A percentile compares a stretch with the other conserved stretches of the same genome.
Conservation (phyloP, 2,113 vertebrate species). For the Uropsilus gracilis region DNA sequence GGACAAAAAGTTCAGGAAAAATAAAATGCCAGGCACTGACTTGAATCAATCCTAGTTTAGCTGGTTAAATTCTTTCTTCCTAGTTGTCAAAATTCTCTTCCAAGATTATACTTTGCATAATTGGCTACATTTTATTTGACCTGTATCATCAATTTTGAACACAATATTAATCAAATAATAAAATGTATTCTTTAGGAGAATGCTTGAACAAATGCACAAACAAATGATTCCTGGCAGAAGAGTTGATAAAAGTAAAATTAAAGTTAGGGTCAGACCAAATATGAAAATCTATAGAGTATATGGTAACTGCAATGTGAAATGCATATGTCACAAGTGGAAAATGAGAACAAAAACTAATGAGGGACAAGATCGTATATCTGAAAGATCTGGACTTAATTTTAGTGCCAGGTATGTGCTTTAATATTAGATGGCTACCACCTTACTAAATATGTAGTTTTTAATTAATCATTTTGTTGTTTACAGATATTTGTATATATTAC, state of each 20-base stretch:
- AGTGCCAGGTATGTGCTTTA: background rate
- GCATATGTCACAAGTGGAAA: background rate
- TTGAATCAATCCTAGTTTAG: background rate
- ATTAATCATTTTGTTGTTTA: background rate
- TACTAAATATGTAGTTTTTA: background rate
- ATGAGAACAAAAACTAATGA: background rate
- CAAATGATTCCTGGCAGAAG: background rate
- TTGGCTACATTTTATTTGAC: background rate
- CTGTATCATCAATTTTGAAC: background rate
- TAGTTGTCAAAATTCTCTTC: background rate
- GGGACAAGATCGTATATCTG: background rate
- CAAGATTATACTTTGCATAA: background rate
- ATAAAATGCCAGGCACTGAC: background rate
- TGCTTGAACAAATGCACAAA: background rate
- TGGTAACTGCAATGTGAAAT: accelerated
- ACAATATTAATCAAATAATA: background rate
- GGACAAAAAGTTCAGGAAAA: background rate
- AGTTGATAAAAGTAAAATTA: background rate
- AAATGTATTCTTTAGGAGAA: background rate
- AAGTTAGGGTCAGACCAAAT: background rate
- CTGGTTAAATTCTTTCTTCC: background rate
- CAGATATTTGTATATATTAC: too few species aligned
- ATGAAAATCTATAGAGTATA: background rate
- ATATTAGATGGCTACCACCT: background rate
- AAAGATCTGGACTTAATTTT: background rate